Evolutionary conservation across 2,888 invertebrate species (phyloP).

Genomic region (Troglohyphantes excavatus): DNA sequence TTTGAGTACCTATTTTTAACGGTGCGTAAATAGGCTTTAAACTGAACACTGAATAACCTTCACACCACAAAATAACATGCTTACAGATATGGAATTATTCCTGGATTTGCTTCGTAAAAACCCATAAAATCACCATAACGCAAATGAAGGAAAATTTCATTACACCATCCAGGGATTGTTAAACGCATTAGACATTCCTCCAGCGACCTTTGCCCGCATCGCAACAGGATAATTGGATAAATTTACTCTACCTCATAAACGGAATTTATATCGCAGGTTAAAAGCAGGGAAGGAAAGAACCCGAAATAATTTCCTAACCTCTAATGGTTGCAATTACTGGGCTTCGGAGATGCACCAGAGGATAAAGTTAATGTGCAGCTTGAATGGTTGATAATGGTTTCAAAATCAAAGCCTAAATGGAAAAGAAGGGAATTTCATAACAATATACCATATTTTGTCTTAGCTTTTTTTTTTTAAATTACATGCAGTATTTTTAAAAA

Average conservation of each 20-base stretch:
- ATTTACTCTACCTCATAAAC: neutral
- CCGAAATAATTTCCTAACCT: neutral
- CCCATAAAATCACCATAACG: no score
- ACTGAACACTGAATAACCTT: no score
- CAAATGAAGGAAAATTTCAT: neutral
- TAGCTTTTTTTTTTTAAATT: no score
- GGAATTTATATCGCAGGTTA: constrained; percentile 3
- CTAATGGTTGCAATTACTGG: neutral
- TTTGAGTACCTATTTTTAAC: no score
- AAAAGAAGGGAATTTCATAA: no score
- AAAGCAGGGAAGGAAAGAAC: neutral
- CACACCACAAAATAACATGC: no score
- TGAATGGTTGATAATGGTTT: neutral
- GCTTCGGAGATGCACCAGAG: neutral
- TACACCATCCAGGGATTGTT: neutral
- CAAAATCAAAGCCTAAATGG: no score
- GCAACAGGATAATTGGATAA: constrained; percentile 22
- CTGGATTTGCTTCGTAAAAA: no score
- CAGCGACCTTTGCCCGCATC: neutral
- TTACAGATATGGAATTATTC: no score
- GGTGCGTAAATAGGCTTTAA: no score
- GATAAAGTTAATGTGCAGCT: neutral
- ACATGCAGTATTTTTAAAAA: no score
- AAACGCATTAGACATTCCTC: neutral
- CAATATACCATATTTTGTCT: no score